phyloP scores from a whole-genome alignment of 2,888 invertebrate species.

The Tyria jacobaeae region DNA sequence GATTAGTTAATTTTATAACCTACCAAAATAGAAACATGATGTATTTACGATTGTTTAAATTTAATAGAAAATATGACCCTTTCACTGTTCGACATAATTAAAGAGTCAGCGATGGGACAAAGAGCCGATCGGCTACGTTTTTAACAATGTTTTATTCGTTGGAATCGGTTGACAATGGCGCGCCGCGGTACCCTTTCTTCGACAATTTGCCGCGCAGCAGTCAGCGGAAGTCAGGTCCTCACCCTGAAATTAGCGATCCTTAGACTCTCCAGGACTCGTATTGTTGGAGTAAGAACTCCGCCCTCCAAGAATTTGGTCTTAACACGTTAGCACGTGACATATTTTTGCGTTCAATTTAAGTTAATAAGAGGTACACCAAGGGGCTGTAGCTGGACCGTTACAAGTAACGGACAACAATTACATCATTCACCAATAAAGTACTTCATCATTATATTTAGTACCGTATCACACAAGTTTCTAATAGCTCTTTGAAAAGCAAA shows the following conservation, averaged over 20 bases:
- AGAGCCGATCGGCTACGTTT: slow-evolving; percentile 81
- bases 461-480: too few relatives aligned
- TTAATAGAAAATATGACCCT: slow-evolving; percentile 87
- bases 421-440: too few relatives aligned
- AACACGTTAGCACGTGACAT: slow-evolving; percentile 78
- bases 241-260: slow-evolving; percentile 79
- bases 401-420: too few relatives aligned
- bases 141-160: slow-evolving; percentile 81
- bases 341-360: slow-evolving; percentile 50
- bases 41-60: slow-evolving; percentile 71
- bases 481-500: too few relatives aligned
- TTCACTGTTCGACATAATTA: slow-evolving; percentile 85
- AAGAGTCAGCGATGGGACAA: slow-evolving; percentile 81
- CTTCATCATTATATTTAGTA: too few relatives aligned
- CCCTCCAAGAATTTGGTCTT: slow-evolving; percentile 70
- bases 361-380: slow-evolving; percentile 28
- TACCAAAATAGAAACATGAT: slow-evolving; percentile 57
- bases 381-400: slow-evolving; percentile 35
- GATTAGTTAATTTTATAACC: neutral
- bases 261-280: slow-evolving; percentile 75
- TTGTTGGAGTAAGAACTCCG: slow-evolving; percentile 75
- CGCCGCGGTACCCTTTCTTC: slow-evolving; percentile 82
- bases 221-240: slow-evolving; percentile 79
- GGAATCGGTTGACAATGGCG: slow-evolving; percentile 84
- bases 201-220: slow-evolving; percentile 82